phyloP scores from a whole-genome alignment of 2,797 vertebrate genomes.

The Anguilla obscura region DNA sequence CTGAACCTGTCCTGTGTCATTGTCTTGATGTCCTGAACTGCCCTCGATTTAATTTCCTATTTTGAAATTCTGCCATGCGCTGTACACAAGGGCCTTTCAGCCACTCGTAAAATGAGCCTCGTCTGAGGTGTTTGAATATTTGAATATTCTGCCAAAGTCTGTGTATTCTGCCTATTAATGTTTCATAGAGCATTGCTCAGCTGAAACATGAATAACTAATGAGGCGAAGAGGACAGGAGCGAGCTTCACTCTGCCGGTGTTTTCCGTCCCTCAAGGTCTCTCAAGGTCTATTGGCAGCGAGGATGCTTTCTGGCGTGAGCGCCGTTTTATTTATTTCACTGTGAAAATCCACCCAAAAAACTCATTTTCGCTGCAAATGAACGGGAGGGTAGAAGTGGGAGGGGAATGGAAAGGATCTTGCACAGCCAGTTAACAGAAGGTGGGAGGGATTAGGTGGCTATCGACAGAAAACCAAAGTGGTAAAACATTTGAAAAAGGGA shows the following conservation, averaged over 20 bases:
- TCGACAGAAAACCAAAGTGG: background rate
- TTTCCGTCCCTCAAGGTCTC: background rate
- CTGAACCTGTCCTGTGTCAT: background rate
- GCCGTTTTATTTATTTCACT: background rate
- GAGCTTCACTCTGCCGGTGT: background rate
- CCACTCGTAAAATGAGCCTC: background rate
- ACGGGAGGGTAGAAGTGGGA: background rate
- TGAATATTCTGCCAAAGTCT: constrained; percentile 15
- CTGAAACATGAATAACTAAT: constrained; percentile 15
- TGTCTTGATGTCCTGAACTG: background rate
- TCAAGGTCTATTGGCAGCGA: constrained; percentile 2
- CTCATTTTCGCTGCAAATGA: background rate
- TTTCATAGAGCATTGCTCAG: constrained; percentile 6
- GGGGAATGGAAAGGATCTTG: background rate
- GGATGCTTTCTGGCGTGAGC: background rate
- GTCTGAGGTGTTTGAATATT: background rate
- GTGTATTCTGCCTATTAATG: constrained; percentile 9
- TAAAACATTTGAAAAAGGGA: background rate
- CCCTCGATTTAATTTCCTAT: background rate
- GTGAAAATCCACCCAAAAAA: background rate
- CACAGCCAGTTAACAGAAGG: background rate
- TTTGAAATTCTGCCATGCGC: background rate
- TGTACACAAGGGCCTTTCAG: background rate
- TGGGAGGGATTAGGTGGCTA: background rate
- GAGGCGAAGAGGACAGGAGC: constrained; percentile 8